Evolutionary conservation across 2,113 vertebrate genomes (phyloP).

Genomic region (Tamias sibiricus): DNA sequence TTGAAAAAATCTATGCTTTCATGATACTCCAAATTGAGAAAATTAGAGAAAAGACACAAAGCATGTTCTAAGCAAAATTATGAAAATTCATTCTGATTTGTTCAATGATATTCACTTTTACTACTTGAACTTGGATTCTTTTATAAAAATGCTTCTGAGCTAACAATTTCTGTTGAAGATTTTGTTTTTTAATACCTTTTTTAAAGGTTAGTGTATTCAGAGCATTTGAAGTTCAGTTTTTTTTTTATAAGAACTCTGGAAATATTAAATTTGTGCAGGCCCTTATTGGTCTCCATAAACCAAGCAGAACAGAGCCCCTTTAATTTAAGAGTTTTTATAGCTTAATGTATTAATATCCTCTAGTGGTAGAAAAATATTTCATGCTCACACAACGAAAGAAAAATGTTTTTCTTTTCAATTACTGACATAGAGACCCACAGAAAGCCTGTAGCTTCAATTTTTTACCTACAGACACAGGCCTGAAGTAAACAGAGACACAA

Average conservation of each 20-base stretch:
- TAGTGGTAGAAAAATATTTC: constrained; percentile 4
- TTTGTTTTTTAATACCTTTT: background rate
- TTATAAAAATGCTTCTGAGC: constrained; percentile 12
- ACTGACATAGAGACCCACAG: background rate
- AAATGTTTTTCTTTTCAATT: background rate
- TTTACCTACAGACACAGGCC: background rate
- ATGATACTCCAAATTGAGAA: background rate
- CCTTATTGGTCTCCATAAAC: background rate
- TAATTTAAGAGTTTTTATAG: constrained; percentile 25
- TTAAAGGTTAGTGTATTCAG: background rate
- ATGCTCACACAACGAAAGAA: background rate
- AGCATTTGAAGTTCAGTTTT: background rate
- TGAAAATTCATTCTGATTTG: background rate
- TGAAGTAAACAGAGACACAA: background rate
- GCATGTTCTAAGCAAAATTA: background rate
- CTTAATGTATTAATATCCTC: constrained; percentile 13
- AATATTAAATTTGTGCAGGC: constrained; percentile 22
- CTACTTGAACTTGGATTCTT: background rate
- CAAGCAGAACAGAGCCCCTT: background rate
- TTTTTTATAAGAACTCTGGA: constrained; percentile 41
- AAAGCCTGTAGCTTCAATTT: background rate
- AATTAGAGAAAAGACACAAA: background rate
- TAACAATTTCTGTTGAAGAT: background rate
- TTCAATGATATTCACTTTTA: background rate
- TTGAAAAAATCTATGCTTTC: background rate